Evolutionary conservation across 92 coral and sea anemone genomes (phyloP).

Genomic region (Pocillopora meandrina): DNA sequence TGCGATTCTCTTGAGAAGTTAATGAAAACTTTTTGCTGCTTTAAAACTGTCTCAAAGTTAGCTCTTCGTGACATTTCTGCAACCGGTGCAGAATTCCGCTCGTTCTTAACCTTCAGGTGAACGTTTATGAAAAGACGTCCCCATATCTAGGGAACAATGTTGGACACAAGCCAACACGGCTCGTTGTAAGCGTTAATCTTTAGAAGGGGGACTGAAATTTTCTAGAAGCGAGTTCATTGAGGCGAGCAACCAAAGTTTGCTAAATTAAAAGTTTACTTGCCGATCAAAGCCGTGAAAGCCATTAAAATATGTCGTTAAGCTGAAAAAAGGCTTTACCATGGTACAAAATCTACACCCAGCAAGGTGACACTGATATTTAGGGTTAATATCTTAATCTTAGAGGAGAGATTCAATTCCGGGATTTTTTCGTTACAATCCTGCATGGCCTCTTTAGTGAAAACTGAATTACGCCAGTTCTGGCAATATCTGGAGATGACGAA

Average conservation of each 20-base stretch:
- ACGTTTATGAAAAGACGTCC: constrained; percentile 2
- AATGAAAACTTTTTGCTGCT: background rate
- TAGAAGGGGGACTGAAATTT: too few species aligned
- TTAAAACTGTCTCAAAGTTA: background rate
- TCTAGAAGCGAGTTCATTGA: too few species aligned
- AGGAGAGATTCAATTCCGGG: constrained; percentile 12
- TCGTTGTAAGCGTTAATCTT: background rate
- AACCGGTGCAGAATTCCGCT: constrained; percentile 28
- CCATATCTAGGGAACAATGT: constrained; percentile 23
- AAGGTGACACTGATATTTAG: constrained; percentile 5
- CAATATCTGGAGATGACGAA: background rate
- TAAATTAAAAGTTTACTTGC: too few species aligned
- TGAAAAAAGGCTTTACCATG: too few species aligned
- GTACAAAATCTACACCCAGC: background rate
- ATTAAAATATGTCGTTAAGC: too few species aligned
- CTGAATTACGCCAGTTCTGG: background rate
- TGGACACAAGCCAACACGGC: constrained; percentile 13
- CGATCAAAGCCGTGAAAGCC: too few species aligned
- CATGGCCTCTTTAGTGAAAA: background rate
- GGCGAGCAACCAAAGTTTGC: too few species aligned
- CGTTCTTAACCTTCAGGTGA: constrained; percentile 34
- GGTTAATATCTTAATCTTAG: constrained; percentile 23
- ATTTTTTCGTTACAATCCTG: background rate
- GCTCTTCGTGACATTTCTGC: constrained; percentile 28
- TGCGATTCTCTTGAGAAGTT: background rate